phyloP scores from a whole-genome alignment of 2,113 vertebrate genomes.

The Spea multiplicata region DNA sequence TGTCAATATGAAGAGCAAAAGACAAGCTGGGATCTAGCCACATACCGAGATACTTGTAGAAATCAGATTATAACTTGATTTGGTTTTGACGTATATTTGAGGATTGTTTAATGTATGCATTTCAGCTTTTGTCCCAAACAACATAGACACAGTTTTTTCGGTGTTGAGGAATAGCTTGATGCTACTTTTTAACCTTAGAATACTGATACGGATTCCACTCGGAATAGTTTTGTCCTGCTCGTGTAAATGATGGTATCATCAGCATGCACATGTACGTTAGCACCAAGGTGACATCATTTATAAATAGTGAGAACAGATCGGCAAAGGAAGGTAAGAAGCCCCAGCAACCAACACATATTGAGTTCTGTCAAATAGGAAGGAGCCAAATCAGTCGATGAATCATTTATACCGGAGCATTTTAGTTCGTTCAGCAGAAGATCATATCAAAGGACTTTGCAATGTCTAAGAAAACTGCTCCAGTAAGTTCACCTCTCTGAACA shows the following conservation, averaged over 20 bases:
- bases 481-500: no score
- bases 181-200: no score
- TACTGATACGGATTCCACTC: neutral
- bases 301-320: no score
- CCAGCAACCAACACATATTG: no score
- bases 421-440: no score
- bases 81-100: neutral
- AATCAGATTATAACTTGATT: neutral
- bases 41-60: neutral
- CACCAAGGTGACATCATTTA: no score
- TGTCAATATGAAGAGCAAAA: neutral
- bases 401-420: no score
- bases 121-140: neutral
- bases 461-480: no score
- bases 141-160: neutral
- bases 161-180: neutral
- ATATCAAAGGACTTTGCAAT: no score
- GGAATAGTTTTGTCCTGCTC: neutral
- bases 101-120: neutral
- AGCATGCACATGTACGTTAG: neutral
- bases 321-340: no score
- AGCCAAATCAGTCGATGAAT: no score
- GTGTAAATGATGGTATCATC: neutral
- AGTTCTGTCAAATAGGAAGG: no score
- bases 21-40: neutral